phyloP scores from a whole-genome alignment of 1,140 invertebrate genomes.

The Thaumatotibia leucotreta region DNA sequence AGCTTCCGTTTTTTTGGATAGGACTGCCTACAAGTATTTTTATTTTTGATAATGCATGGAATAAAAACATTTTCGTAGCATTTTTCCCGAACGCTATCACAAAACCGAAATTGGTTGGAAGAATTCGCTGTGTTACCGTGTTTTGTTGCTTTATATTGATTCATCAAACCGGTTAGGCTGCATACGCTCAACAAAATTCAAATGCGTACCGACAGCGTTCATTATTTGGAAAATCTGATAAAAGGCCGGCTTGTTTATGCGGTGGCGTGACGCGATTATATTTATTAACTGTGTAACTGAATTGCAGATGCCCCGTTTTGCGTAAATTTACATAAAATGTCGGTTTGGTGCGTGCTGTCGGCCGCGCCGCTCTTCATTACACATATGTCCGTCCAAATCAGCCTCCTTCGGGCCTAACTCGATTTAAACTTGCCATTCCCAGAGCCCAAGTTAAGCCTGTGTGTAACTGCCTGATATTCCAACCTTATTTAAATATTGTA shows the following conservation, averaged over 20 bases:
- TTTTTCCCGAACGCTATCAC: neutral
- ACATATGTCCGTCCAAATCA: constrained; percentile 32
- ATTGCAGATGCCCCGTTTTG: constrained; percentile 29
- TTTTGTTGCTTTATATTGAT: no score
- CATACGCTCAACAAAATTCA: neutral
- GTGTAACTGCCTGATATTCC: neutral
- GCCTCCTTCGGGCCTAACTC: constrained; percentile 25
- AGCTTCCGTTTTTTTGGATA: no score
- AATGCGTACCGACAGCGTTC: neutral
- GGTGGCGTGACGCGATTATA: constrained; percentile 15
- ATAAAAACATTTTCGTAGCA: neutral
- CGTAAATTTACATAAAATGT: constrained; percentile 38
- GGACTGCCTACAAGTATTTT: neutral
- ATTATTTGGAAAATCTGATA: constrained; percentile 14
- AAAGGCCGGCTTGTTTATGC: constrained; percentile 10
- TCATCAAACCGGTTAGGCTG: neutral
- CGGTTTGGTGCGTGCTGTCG: constrained; percentile 16
- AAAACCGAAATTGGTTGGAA: neutral
- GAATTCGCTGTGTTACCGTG: neutral
- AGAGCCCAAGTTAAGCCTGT: neutral
- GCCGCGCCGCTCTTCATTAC: constrained; percentile 28
- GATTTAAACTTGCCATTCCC: constrained; percentile 25
- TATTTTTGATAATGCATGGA: neutral
- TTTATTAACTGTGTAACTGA: constrained; percentile 23
- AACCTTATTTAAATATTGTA: neutral